A percentile compares a stretch with the other conserved stretches of the same genome.
These are phyloP conservation scores for Biston stratarius DNA, from an alignment of 2,888 invertebrate genomes.

Conservation along the genomic window DNA sequence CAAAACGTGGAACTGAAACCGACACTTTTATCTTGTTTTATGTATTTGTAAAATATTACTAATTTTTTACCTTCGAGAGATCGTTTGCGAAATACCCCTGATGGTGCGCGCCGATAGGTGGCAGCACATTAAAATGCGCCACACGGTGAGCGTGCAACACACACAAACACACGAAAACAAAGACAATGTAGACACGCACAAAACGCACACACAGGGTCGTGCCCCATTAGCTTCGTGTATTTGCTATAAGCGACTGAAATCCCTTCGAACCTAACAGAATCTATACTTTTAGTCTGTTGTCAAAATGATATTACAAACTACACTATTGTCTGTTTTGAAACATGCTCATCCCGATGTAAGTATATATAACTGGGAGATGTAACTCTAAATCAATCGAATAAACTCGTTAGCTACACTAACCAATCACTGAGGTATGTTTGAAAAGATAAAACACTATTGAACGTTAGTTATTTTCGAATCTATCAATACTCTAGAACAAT, in stretches of 20 bases:
- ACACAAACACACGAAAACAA: constrained; percentile 87
- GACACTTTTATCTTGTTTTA: constrained; percentile 72
- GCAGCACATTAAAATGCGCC: constrained; percentile 83
- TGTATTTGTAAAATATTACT: constrained; percentile 75
- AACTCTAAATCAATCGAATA: constrained; percentile 61
- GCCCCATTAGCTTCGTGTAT: constrained; percentile 83
- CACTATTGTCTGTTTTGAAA: constrained; percentile 63
- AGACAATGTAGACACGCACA: constrained; percentile 87
- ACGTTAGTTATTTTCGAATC: constrained; percentile 57
- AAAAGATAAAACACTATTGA: constrained; percentile 66
- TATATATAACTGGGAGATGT: constrained; percentile 71
- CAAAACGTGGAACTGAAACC: constrained; percentile 74
- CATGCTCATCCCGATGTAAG: constrained; percentile 78
- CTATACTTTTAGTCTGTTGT: constrained; percentile 53
- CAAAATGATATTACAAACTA: constrained; percentile 67
- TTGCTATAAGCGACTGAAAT: constrained; percentile 78
- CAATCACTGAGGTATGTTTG: constrained; percentile 55
- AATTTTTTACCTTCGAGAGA: constrained; percentile 96
- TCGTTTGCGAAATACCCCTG: constrained; percentile 98
- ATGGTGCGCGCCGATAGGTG: constrained; percentile 83
- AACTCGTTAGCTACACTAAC: constrained; percentile 65
- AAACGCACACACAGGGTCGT: constrained; percentile 81
- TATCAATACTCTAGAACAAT: constrained; percentile 64
- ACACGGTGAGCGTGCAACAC: constrained; percentile 87
- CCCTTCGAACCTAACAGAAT: constrained; percentile 42